Conservation (phyloP, 2,888 invertebrate genomes). For the Apocheima hispidaria region DNA sequence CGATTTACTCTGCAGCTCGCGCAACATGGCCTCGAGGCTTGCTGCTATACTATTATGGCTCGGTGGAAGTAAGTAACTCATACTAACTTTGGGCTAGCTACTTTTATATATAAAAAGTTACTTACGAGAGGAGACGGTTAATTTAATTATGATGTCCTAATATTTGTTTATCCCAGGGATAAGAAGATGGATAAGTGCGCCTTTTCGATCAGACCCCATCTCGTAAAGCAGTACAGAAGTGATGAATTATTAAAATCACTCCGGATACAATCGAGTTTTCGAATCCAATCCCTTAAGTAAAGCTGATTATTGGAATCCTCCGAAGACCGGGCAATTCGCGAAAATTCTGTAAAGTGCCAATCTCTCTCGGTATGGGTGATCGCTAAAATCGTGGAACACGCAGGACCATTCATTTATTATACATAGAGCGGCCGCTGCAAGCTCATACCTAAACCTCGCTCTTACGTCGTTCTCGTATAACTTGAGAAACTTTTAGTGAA, state of each 20-base stretch:
- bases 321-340: constrained; percentile 66
- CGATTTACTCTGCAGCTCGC: constrained; percentile 45
- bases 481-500: constrained; percentile 66
- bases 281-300: constrained; percentile 84
- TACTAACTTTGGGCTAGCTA: not conserved
- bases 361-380: constrained; percentile 69
- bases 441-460: constrained; percentile 39
- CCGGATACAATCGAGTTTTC: constrained; percentile 79
- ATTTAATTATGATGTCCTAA: constrained; percentile 14
- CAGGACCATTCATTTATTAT: constrained; percentile 74
- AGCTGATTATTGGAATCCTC: constrained; percentile 82
- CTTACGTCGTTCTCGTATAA: constrained; percentile 49
- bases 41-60: constrained; percentile 78
- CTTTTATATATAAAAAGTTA: not conserved
- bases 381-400: constrained; percentile 69
- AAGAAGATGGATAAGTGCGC: constrained; percentile 60
- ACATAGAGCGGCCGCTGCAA: constrained; percentile 52
- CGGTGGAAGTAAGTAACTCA: constrained; percentile 73
- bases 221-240: constrained; percentile 62
- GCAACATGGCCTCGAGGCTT: constrained; percentile 75
- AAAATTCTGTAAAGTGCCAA: constrained; percentile 81
- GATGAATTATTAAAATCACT: constrained; percentile 85
- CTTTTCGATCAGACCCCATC: constrained; percentile 62
- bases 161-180: constrained; percentile 40
- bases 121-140: constrained; percentile 11